A percentile compares a stretch with the other conserved stretches of the same genome.
These are phyloP conservation scores for Strigamia maritima DNA, from an alignment of 2,888 invertebrate species.

Conservation along the genomic window DNA sequence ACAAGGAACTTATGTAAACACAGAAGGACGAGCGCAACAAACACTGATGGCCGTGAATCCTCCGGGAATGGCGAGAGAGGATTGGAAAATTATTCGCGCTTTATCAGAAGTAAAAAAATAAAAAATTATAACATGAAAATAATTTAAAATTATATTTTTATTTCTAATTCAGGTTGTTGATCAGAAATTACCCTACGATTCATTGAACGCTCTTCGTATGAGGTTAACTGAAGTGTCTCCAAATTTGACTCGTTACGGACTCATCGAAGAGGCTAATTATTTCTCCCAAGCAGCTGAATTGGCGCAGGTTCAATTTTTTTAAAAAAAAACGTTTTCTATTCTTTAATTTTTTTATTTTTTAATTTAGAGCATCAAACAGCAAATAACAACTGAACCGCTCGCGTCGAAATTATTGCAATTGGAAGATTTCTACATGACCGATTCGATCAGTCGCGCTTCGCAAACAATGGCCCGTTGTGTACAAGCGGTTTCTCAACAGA, in stretches of 20 bases:
- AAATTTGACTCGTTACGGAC: slow-evolving; percentile 78
- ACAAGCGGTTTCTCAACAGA: slow-evolving; percentile 77
- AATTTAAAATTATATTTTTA: neutral
- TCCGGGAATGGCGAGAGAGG: slow-evolving; percentile 88
- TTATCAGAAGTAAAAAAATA: slow-evolving; percentile 74
- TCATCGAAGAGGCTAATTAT: slow-evolving; percentile 79
- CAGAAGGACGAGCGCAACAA: slow-evolving; percentile 93
- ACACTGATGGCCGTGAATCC: slow-evolving; percentile 81
- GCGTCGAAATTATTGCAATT: slow-evolving; percentile 59
- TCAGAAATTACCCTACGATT: slow-evolving; percentile 78
- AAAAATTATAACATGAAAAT: neutral
- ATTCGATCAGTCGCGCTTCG: slow-evolving; percentile 91
- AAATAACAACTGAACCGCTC: slow-evolving; percentile 56
- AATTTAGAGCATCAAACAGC: neutral
- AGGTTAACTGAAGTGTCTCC: slow-evolving; percentile 84
- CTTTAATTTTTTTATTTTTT: neutral
- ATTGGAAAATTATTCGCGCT: slow-evolving; percentile 98
- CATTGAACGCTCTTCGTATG: slow-evolving; percentile 72
- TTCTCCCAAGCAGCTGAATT: slow-evolving; percentile 75
- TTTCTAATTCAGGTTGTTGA: slow-evolving; percentile 58
- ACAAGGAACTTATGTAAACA: slow-evolving; percentile 94
- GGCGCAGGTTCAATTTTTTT: slow-evolving; percentile 53
- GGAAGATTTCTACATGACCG: slow-evolving; percentile 83
- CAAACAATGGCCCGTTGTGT: slow-evolving; percentile 99
- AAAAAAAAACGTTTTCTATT: neutral